Evolutionary conservation across 2,797 vertebrate genomes (phyloP), one percentile per base, ranked within the genome.

Genomic region (Macropodus opercularis): DNA sequence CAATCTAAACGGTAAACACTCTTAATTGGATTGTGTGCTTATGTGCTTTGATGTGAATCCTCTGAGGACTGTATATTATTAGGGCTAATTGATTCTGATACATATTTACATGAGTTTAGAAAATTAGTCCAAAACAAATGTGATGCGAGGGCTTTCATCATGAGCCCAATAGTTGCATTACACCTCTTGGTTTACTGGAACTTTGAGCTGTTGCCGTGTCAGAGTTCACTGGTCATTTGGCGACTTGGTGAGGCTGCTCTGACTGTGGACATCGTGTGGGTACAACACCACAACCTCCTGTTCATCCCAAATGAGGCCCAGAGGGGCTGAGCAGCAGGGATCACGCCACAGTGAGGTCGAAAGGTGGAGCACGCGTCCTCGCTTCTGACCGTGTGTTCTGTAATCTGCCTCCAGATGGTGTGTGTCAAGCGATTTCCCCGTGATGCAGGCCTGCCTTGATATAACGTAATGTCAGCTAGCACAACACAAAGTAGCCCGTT

Each of bases 11-110:
- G 81, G 85, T 87, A 88, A 91, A 90, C 89, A 87, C 82, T 84
- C 72, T 67, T 92, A 91, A 92, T 88, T 92, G 90, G 88, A 92
- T 90, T 87, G 83, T 86, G 82, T 85, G 83, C 80, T 85, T 85
- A 79, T 78, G 83, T 65, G 87, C 88, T 90, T 85, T 89, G 86
- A 89, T 87, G 85, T 85, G 79, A 79, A 86, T 88, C 85, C 88
- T 91, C 86, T 63, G 21, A 87, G 85, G 86, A 87, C 75, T 68
- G 57, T 75, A 76, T 84, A 88, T 88, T 86, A 90, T 87, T 79
- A 80, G 80, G 69, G 75, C 77, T 90, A 90, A 92, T 89, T 89
- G 87, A 90, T 91, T 90, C 66, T 80, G 70, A 89, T 86, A 85
- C 76, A 79, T 77, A 87, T 90, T 89, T 83, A 85, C 80, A 81